Evolutionary conservation across 2,888 invertebrate genomes (phyloP).

Genomic region (Agonopterix arenella): DNA sequence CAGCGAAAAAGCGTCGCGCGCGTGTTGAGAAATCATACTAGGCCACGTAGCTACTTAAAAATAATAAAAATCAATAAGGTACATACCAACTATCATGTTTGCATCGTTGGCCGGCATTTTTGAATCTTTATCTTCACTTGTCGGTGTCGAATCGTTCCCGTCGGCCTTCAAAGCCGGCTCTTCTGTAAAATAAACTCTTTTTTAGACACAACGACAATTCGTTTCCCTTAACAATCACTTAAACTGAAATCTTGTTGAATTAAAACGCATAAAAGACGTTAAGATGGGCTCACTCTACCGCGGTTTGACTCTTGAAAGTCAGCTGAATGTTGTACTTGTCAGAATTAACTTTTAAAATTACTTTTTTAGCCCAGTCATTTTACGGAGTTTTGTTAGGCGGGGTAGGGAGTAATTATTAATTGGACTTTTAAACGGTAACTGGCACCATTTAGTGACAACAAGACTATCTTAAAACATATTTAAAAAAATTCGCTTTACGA

Average conservation of each 20-base stretch:
- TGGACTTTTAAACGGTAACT: no score
- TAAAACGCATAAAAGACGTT: background rate
- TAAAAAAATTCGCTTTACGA: no score
- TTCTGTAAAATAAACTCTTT: slow-evolving; percentile 36
- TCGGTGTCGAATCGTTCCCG: slow-evolving; percentile 39
- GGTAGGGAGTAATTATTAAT: no score
- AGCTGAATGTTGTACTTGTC: no score
- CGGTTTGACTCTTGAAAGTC: no score
- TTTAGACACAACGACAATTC: background rate
- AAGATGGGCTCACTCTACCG: background rate
- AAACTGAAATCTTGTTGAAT: background rate
- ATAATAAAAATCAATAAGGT: background rate
- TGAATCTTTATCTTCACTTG: slow-evolving; percentile 32
- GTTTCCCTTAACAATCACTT: background rate
- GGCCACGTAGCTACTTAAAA: no score
- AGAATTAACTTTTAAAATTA: background rate
- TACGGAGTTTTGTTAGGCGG: no score
- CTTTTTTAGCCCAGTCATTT: no score
- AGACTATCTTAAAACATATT: no score
- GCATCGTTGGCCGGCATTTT: slow-evolving; percentile 63
- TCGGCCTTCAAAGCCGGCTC: slow-evolving; percentile 42
- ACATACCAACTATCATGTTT: slow-evolving; percentile 70
- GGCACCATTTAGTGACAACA: no score
- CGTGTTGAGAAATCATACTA: no score
- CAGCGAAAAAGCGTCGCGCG: no score